Conservation (phyloP, 2,113 vertebrate genomes). For the Hepsetus odoe region DNA sequence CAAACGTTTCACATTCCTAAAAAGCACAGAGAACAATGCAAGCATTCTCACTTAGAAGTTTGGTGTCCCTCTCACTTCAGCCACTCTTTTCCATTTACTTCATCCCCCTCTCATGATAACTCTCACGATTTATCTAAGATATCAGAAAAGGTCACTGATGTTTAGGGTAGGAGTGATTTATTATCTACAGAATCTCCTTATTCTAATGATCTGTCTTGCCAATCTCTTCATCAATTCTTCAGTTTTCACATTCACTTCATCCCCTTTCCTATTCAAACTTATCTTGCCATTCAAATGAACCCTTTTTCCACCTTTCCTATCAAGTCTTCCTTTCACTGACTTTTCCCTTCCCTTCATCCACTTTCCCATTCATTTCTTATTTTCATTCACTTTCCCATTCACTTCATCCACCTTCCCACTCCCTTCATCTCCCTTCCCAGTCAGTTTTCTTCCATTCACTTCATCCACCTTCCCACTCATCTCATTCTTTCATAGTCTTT, state of each 20-base stretch:
- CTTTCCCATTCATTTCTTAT: not conserved
- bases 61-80: no score
- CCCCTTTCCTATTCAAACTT: not conserved
- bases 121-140: no score
- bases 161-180: no score
- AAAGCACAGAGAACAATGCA: slow-evolving; percentile 30
- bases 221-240: not conserved
- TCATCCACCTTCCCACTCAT: not conserved
- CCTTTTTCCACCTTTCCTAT: not conserved
- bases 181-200: no score
- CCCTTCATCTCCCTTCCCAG: no score
- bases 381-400: not conserved
- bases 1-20: slow-evolving; percentile 92
- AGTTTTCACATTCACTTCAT: not conserved
- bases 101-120: no score
- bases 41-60: no score
- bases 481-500: not conserved
- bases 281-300: not conserved
- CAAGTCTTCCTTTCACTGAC: not conserved
- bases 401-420: not conserved
- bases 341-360: not conserved
- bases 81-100: not conserved
- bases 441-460: not conserved
- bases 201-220: not conserved
- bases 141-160: no score